Base-by-base conservation (phyloP, 2,888 invertebrate species). In the Drosophila incognita region DNA sequence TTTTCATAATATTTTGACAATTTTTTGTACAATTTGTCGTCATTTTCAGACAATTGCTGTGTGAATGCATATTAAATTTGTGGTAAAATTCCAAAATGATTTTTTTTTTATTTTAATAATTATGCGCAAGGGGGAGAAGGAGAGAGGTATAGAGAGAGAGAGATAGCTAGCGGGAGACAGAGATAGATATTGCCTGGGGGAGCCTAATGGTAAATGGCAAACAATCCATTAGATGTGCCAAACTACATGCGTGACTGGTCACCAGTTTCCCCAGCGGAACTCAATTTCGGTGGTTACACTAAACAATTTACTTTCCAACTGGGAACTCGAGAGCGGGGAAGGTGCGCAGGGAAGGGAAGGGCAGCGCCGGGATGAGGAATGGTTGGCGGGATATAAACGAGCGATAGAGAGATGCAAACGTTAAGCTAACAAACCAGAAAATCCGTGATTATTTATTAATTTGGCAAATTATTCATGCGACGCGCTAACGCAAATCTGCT, bases 361-460 rank as follows among this genome's bases (percentile, higher is more conserved):
- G 11, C 5, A 24, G 10, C 18, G 6, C 15, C 36, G 4, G 18
- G 40, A 38, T 1, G 54, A 21, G 42, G 10, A 29, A 13, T 21
- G 54, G 49, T 6, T 3, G 35, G 31, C 3, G 13, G 11, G 21
- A 15, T 15, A 21, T 8, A 42, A 49, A 36, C n/a, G 53, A 21
- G 36, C n/a, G 46, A 40, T 46, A 42, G 65, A 60, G 59, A 59
- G 64, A 65, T 56, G 62, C 80, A 70, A 78, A 67, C 65, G 67
- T 67, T 74, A 77, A 83, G 81, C 82, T 84, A 83, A 84, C 84
- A 84, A 84, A 81, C 84, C 84, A 84, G 83, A 84, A 84, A 84
- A 84, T 84, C 83, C 84, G 84, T 84, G 84, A 83, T 84, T 84
- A 84, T 84, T 84, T 84, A 84, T 84, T 84, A 84, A 84, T 84